Base-by-base conservation (phyloP, 2,888 invertebrate genomes). In the Phasia obesa region DNA sequence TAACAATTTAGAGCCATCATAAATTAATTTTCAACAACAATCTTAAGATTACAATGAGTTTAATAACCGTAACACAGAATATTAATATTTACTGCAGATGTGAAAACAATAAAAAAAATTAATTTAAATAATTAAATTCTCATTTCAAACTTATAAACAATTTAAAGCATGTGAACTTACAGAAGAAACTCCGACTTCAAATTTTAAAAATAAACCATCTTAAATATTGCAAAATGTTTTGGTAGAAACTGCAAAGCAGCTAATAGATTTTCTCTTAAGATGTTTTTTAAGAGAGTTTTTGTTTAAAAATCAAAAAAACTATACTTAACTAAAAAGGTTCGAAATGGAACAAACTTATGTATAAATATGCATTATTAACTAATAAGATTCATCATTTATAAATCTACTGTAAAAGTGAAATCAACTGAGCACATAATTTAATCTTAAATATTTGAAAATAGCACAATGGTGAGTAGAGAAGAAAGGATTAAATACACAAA, bases 351-450 rank as follows among this genome's bases (percentile, higher is more conserved):
- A 62, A 42, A 74, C 60, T 74, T 31, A 55, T 5, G 65, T 84
- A 85, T 85, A 85, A 85, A 85, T 81, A 85, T 81, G 64, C 53
- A 81, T 17, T 19, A 17, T 49, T 0, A 51, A 35, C 27, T 23
- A 27, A 19, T 17, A 15, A n/a, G 6, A 59, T 25, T 55, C 60
- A 81, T 74, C 84, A 85, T 65, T 85, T n/a, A 51, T 74, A 59
- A 60, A 42, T 44, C 44, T 69, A 17, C 65, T 69, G 65, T 57
- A 3, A 70, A 74, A 70, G 79, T 21, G 74, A 60, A 42, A 82
- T 73, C 62, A 75, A 70, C 71, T 38, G 19, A 75, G 27, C 19
- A 35, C 51, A 47, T 13, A 23, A 17, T 19, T 13, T 11, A 35
- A 35, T 1, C 9, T 35, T 11, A 35, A 35, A 21, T 25, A 2